Percentiles rank a stretch among this genome's conserved stretches.
Conservation (phyloP, 2,888 invertebrate genomes). For the Dicyrtoma fusca region DNA sequence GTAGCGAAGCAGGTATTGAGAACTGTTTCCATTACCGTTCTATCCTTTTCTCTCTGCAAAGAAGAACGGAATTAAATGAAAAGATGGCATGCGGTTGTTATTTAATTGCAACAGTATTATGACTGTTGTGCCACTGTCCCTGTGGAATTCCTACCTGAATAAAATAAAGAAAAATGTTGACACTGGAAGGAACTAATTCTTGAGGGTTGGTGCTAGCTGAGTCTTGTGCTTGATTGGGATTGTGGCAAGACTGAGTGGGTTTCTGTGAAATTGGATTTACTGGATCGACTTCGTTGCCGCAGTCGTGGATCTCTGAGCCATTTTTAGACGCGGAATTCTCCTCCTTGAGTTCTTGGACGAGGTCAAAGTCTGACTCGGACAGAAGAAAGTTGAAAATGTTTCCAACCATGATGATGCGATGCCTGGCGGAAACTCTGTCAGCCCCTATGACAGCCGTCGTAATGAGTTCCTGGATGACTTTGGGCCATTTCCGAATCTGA, state of each 20-base stretch:
- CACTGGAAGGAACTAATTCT: constrained; percentile 79
- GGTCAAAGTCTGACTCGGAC: constrained; percentile 25
- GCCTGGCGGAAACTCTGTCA: constrained; percentile 52
- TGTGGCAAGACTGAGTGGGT: too few relatives aligned
- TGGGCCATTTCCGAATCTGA: constrained; percentile 52
- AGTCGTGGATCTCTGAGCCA: too few relatives aligned
- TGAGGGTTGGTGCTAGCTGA: constrained; percentile 65
- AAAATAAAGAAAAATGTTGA: constrained; percentile 81
- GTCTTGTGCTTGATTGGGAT: too few relatives aligned
- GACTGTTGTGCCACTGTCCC: too few relatives aligned
- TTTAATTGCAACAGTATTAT: too few relatives aligned
- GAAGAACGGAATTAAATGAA: too few relatives aligned
- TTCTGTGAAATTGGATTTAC: too few relatives aligned
- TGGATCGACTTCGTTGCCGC: not conserved
- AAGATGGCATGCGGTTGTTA: too few relatives aligned
- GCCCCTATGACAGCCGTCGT: constrained; percentile 53
- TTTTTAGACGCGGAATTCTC: not conserved
- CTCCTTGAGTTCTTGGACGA: not conserved
- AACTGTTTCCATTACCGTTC: constrained; percentile 85
- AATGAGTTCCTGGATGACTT: constrained; percentile 50
- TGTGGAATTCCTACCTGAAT: constrained; percentile 67
- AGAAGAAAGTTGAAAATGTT: constrained; percentile 52
- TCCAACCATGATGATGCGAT: constrained; percentile 54
- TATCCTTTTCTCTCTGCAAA: constrained; percentile 79
- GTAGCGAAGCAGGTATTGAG: constrained; percentile 73